A percentile compares a stretch with the other conserved stretches of the same genome.
phyloP scores from a whole-genome alignment of 2,888 invertebrate genomes.

The Notodonta ziczac region DNA sequence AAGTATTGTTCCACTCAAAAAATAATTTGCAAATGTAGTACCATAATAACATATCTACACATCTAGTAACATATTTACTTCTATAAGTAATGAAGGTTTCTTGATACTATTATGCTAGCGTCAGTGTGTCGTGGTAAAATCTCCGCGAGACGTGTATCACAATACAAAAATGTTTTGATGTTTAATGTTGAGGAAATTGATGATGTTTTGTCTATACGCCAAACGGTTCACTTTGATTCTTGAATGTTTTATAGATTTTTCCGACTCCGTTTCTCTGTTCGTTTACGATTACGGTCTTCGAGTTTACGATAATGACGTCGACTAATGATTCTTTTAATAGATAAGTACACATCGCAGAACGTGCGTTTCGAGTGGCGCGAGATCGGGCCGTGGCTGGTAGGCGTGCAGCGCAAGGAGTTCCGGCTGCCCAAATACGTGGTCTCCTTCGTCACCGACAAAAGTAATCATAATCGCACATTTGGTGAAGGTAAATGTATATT shows the following conservation, averaged over 20 bases:
- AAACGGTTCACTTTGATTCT: conserved; percentile 32
- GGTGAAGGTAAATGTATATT: conserved; percentile 86
- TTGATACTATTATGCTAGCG: no score
- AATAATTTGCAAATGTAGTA: no score
- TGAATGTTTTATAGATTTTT: conserved; percentile 23
- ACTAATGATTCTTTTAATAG: conserved; percentile 47
- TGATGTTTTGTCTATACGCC: conserved; percentile 47
- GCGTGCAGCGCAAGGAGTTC: conserved; percentile 82
- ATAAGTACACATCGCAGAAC: conserved; percentile 85
- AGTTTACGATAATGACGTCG: conserved; percentile 17
- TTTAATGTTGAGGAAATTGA: conserved; percentile 29
- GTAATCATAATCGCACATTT: conserved; percentile 85
- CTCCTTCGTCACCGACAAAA: conserved; percentile 85
- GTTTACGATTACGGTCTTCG: conserved; percentile 19
- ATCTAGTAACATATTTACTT: no score
- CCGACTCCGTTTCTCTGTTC: conserved; percentile 11
- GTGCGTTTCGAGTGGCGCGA: conserved; percentile 87
- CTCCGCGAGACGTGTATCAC: not conserved
- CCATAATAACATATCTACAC: no score
- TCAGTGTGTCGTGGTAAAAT: not conserved
- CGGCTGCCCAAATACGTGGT: conserved; percentile 87
- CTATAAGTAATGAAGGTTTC: no score
- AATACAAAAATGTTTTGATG: conserved; percentile 17
- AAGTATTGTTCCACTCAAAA: no score
- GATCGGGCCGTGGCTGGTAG: conserved; percentile 79